Evolutionary conservation across 2,888 invertebrate genomes (phyloP).

Genomic region (Zygothrica quintamaculata): DNA sequence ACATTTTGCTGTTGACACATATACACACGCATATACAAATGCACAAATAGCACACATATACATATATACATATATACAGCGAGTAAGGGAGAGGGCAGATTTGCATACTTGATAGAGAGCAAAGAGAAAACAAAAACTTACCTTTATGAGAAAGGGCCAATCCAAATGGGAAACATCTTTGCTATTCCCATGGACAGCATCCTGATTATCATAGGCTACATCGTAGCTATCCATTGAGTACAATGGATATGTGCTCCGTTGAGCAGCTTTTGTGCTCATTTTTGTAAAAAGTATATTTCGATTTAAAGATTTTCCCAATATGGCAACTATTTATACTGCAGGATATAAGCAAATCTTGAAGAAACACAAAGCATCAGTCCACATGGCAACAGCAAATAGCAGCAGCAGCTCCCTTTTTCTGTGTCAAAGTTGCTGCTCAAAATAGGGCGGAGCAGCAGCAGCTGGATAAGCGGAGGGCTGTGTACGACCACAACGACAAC

Average conservation of each 20-base stretch:
- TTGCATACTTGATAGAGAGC: conserved; percentile 28
- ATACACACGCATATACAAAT: conserved; percentile 22
- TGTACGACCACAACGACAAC: not conserved
- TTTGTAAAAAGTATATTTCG: too few species aligned
- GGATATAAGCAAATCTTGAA: too few species aligned
- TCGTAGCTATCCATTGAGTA: conserved; percentile 73
- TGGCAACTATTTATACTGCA: too few species aligned
- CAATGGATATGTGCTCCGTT: conserved; percentile 41
- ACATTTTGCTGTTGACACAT: conserved; percentile 51
- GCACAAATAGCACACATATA: conserved; percentile 23
- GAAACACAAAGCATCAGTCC: conserved; percentile 18
- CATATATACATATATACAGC: not conserved
- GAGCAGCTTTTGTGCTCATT: not conserved
- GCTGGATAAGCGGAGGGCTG: conserved; percentile 58
- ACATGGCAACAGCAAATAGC: conserved; percentile 25
- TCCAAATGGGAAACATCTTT: conserved; percentile 76
- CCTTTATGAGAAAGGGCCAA: conserved; percentile 84
- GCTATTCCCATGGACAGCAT: conserved; percentile 60
- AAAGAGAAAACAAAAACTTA: conserved; percentile 46
- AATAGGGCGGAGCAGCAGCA: conserved; percentile 72
- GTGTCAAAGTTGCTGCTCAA: conserved; percentile 36
- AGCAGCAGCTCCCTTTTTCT: conserved; percentile 14
- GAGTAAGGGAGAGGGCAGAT: not conserved
- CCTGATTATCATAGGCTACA: conserved; percentile 66
- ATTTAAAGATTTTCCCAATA: too few species aligned